Base-by-base conservation (phyloP, 1,140 invertebrate species). In the Formica exsecta region DNA sequence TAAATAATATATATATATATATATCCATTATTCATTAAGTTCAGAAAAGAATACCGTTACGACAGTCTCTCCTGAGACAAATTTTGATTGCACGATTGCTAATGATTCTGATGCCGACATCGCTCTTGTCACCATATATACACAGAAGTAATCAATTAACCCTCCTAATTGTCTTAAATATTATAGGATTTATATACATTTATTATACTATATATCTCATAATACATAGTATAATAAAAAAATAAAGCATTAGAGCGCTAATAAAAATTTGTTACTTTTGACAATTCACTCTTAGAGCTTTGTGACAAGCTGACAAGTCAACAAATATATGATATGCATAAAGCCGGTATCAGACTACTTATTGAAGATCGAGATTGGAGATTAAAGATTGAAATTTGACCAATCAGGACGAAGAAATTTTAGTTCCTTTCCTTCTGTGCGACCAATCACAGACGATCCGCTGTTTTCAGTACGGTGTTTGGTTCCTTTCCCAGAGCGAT, bases 11-110 rank as follows among this genome's bases (percentile, higher is more conserved):
- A 87, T 76, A 48, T 77, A 87, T 76, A 48, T 86, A 29, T 29
- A 22, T 75, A 41, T 22, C 64, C 36, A 79, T 57, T 68, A 66
- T 51, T 62, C 13, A 80, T 61, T 74, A 48, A 86, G 87, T 70
- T 74, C 3, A 57, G 9, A 87, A 91, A 95, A 95, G 95, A 95
- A 96, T 96, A 96, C 95, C 89, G 94, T 94, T 76, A 95, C 88
- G 29, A 97, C 96, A 86, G 93, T 95, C 92, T 97, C 96, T 74
- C 96, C 96, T 7, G 95, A 95, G 38, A 96, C 95, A 79, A 97
- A 96, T 93, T 97, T 96, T 61, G 96, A 96, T 90, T 97, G 96
- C 77, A 97, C 95, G 85, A 96, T 94, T 32, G 93, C 89, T 32
- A 92, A 88, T 88, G 90, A 70, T 41, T 91, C 90, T 16, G 89